These are phyloP conservation scores for Lycia hirtaria DNA, from an alignment of 2,888 invertebrate species.

Conservation along the genomic window DNA sequence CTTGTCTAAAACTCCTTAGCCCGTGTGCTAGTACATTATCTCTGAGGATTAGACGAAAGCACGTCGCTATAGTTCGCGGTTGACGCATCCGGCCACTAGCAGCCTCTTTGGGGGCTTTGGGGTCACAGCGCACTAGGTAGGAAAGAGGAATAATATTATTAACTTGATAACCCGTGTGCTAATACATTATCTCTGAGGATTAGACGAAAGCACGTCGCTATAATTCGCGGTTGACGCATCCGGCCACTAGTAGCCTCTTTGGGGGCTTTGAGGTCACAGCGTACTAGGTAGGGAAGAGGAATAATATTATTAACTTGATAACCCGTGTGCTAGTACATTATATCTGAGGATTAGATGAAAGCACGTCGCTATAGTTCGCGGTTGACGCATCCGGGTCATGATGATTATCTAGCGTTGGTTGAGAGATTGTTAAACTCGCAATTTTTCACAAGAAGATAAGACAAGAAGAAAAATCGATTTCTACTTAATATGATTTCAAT, in stretches of 20 bases:
- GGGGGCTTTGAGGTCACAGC: conserved; percentile 42
- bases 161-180: conserved; percentile 41
- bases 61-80: conserved; percentile 48
- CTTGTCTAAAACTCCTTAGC: conserved; percentile 44
- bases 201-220: conserved; percentile 40
- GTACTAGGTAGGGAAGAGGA: neutral
- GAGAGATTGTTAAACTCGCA: too few relatives aligned
- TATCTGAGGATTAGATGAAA: conserved; percentile 47
- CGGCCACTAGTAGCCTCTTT: conserved; percentile 54
- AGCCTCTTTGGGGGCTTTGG: conserved; percentile 49
- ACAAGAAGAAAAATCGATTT: too few relatives aligned
- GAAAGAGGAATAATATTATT: neutral
- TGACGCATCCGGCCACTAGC: conserved; percentile 57
- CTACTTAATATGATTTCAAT: too few relatives aligned
- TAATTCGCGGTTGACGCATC: conserved; percentile 55
- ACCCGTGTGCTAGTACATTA: conserved; percentile 39
- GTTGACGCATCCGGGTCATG: conserved; percentile 60
- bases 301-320: conserved; percentile 41
- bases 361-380: conserved; percentile 46
- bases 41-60: conserved; percentile 45
- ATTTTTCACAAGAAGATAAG: too few relatives aligned
- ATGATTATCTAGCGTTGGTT: too few relatives aligned
- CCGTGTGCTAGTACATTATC: conserved; percentile 43
- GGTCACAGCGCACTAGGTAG: conserved; percentile 10
- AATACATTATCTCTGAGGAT: conserved; percentile 47